Base-by-base conservation (phyloP, 2,113 vertebrate genomes). In the Mobula birostris region DNA sequence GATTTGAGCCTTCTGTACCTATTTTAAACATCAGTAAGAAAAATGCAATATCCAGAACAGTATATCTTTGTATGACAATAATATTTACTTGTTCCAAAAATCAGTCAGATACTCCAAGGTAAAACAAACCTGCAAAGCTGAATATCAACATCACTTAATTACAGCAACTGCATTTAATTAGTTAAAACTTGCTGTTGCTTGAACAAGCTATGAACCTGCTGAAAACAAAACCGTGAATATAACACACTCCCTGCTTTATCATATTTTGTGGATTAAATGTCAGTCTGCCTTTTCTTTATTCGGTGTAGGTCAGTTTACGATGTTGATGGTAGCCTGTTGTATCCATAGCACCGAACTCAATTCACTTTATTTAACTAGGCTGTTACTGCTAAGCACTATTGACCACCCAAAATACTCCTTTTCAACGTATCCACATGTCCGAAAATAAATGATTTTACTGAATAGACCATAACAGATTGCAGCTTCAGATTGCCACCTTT, bases 401-500 rank as follows among this genome's bases (percentile, higher is more conserved):
- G 85, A 66, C 29, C 85, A 88, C 58, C 56, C 58, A 66, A 14
- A 88, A 27, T 5, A n/a, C 19, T n/a, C 14, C 58, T 88, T 88
- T 88, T 66, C 14, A 32, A 19, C 63, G n/a, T 88, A 15, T 29
- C 56, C 56, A 66, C 61, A 66, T 88, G 5, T 12, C 14, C 32
- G 66, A 32, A 66, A 66, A 88, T 63, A 66, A 88, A 66, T 63
- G 14, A n/a, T 48, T 6, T 88, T 66, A 88, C 85, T 0, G 29
- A 63, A 14, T 66, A 58, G 27, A 14, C 12, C 29, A 88, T n/a
- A 74, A 17, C 83, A 63, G 61, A 58, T 83, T 24, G 27, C 85
- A 88, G 58, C 58, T 88, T 88, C 85, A 88, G 12, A 66, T 88
- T 88, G 85, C 63, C 61, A 88, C 56, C 29, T 66, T 14, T 88